phyloP scores from a whole-genome alignment of 2,888 invertebrate genomes.

The Dendrolimus houi region DNA sequence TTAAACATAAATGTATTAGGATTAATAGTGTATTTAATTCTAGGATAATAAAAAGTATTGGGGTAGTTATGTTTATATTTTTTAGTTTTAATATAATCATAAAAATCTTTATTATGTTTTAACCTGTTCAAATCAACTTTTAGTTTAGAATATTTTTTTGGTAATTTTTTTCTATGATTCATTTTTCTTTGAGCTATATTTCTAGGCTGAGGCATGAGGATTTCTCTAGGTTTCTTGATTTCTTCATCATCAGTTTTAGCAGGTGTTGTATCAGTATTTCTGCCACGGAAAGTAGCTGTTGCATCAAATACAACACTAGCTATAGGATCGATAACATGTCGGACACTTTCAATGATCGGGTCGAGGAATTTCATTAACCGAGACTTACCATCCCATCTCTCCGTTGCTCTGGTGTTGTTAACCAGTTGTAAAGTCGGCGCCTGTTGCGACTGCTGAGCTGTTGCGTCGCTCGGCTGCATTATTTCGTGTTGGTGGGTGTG shows the following conservation, averaged over 20 bases:
- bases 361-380: conserved; percentile 62
- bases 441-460: conserved; percentile 73
- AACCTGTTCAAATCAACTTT: conserved; percentile 57
- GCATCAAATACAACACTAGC: conserved; percentile 56
- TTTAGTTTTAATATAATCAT: conserved; percentile 62
- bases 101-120: conserved; percentile 61
- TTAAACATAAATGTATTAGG: conserved; percentile 39
- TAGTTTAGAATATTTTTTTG: conserved; percentile 58
- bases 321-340: conserved; percentile 53
- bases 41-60: conserved; percentile 58
- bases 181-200: conserved; percentile 63
- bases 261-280: conserved; percentile 53
- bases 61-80: conserved; percentile 67
- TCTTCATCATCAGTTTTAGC: conserved; percentile 41
- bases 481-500: conserved; percentile 64
- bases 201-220: conserved; percentile 59
- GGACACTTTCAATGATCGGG: conserved; percentile 55
- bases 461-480: conserved; percentile 59
- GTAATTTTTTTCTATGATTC: conserved; percentile 40
- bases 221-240: conserved; percentile 48
- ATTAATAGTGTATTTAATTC: conserved; percentile 56
- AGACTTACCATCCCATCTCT: conserved; percentile 74
- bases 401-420: conserved; percentile 61
- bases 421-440: conserved; percentile 52
- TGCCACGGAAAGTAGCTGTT: conserved; percentile 58